These are phyloP conservation scores for Drosophila guanche DNA, from an alignment of 1,140 invertebrate species.

Conservation along the genomic window DNA sequence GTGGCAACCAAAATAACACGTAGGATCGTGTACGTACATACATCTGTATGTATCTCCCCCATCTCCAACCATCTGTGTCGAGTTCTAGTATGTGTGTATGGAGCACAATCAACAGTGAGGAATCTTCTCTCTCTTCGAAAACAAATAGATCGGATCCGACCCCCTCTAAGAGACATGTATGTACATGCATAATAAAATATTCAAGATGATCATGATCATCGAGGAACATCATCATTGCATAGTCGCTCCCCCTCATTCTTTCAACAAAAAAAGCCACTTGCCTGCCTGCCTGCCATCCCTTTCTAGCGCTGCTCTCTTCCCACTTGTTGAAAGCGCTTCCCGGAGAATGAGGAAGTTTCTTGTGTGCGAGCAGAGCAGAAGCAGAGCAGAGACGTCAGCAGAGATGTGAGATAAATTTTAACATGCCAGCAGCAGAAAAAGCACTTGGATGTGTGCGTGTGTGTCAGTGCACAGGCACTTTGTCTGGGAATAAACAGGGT, in stretches of 20 bases:
- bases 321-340: conserved; percentile 79
- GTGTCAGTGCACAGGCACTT: conserved; percentile 27
- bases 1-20: conserved; percentile 77
- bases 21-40: conserved; percentile 55
- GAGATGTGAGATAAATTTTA: conserved; percentile 72
- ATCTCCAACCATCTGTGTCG: conserved; percentile 4
- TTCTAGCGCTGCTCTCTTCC: conserved; percentile 18
- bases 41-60: conserved; percentile 10
- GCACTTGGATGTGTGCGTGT: conserved; percentile 14
- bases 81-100: conserved; percentile 19
- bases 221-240: conserved; percentile 42
- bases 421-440: conserved; percentile 26
- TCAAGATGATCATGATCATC: conserved; percentile 48
- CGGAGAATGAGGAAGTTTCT: conserved; percentile 81
- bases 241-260: conserved; percentile 31
- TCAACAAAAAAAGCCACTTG: conserved; percentile 5
- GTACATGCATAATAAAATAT: conserved; percentile 74
- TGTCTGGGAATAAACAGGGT: conserved; percentile 49
- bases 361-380: conserved; percentile 39
- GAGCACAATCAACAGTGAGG: conserved; percentile 48
- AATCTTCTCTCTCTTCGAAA: conserved; percentile 46
- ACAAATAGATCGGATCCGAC: conserved; percentile 70
- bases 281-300: conserved; percentile 19
- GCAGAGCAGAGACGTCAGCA: conserved; percentile 19
- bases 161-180: conserved; percentile 73